These are phyloP conservation scores for Heliconius charithonia DNA, from an alignment of 2,888 invertebrate species.

Conservation along the genomic window DNA sequence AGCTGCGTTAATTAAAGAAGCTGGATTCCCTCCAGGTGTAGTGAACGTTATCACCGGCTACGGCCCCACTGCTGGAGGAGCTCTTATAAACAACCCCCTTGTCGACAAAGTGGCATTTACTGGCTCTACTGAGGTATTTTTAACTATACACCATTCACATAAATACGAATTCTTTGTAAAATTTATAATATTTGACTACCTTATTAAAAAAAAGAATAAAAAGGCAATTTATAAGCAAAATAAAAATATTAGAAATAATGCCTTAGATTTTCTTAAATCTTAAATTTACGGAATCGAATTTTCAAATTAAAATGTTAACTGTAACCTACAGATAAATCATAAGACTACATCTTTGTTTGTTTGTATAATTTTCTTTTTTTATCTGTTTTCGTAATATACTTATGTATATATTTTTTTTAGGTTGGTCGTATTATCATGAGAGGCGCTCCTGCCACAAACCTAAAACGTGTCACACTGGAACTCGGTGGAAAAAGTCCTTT, in stretches of 20 bases:
- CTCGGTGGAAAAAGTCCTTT: constrained; percentile 95
- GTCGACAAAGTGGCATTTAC: constrained; percentile 95
- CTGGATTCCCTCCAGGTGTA: constrained; percentile 96
- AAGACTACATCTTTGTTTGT: background rate
- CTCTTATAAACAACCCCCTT: constrained; percentile 87
- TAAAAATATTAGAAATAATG: background rate
- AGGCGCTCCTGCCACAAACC: constrained; percentile 89
- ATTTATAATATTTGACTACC: background rate
- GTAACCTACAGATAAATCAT: too few species aligned
- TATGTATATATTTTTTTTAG: constrained; percentile 55
- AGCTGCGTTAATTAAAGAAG: constrained; percentile 93
- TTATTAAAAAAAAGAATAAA: too few species aligned
- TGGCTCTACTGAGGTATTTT: constrained; percentile 73
- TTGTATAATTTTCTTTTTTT: background rate
- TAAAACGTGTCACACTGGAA: constrained; percentile 93
- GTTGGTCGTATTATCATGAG: constrained; percentile 84
- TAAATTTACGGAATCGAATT: background rate
- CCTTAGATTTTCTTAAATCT: background rate
- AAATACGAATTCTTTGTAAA: background rate
- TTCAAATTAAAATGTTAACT: too few species aligned
- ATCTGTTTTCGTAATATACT: background rate
- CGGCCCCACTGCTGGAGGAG: constrained; percentile 91
- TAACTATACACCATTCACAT: background rate
- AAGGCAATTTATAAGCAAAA: too few species aligned
- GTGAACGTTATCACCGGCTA: constrained; percentile 95